Evolutionary conservation across 2,113 vertebrate genomes (phyloP), one percentile per base, ranked within the genome.

Genomic region (Vanacampus margaritifer): DNA sequence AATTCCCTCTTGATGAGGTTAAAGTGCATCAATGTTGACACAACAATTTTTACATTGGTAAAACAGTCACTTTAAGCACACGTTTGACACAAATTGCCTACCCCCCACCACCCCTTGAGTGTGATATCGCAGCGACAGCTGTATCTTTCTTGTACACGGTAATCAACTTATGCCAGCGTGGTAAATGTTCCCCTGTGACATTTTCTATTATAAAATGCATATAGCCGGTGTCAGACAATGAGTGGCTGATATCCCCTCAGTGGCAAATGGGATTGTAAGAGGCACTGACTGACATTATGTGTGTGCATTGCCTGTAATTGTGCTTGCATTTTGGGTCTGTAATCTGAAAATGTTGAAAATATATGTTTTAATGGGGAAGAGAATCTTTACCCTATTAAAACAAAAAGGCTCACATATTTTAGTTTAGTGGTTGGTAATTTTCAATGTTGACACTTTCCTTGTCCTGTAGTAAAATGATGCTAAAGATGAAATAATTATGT

Each of bases 401-500:
- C 28, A 32, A 32, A n/a, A 32, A 32, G 21, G n/a, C 48, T n/a
- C 7, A 10, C 8, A 51, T 1, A n/a, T 51, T n/a, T 51, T 51
- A 51, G 17, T 46, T 46, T 6, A 3, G 12, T 74, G 79, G 69
- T 37, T 80, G 83, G 81, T 84, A 89, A 87, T 84, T 87, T 88
- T 84, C 61, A 72, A 75, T 86, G 75, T 84, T 24, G 23, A 61
- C 23, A 76, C 23, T 37, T 51, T 71, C 63, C 45, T 69, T 64
- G 32, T 82, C 78, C 81, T 85, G 71, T 84, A 86, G 83, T 85
- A 89, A 86, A 90, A 90, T 90, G 86, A 90, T 89, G 88, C 91
- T 91, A 91, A 89, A 91, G 89, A 87, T 89, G 87, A 89, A 92
- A 92, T 91, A 92, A 88, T 89, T 84, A 67, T 80, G 84, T 91